phyloP scores from a whole-genome alignment of 2,888 invertebrate species.

The Alitta virens region DNA sequence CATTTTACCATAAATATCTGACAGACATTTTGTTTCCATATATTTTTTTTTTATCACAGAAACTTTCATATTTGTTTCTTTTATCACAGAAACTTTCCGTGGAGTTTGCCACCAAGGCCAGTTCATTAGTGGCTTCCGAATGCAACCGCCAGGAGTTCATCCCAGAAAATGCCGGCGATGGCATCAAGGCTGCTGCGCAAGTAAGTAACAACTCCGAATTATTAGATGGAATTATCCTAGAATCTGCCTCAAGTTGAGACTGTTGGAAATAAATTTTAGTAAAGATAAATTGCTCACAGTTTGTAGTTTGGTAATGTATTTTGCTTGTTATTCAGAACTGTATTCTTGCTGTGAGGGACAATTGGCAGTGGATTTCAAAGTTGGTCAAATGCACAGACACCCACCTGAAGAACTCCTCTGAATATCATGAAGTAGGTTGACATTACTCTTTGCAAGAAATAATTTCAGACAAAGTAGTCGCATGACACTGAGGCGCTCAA shows the following conservation, averaged over 20 bases:
- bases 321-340: slow-evolving; percentile 38
- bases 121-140: slow-evolving; percentile 28
- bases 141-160: neutral
- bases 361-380: slow-evolving; percentile 50
- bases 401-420: slow-evolving; percentile 48
- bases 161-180: slow-evolving; percentile 4
- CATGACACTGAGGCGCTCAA: no score
- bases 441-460: no score
- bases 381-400: slow-evolving; percentile 49
- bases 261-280: no score
- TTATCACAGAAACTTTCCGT: slow-evolving; percentile 35
- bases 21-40: no score
- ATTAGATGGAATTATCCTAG: no score
- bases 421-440: slow-evolving; percentile 48
- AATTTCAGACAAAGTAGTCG: no score
- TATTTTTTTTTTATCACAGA: neutral
- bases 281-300: neutral
- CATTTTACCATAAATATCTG: no score
- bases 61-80: neutral
- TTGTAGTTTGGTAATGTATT: neutral
- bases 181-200: slow-evolving; percentile 18
- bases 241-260: no score
- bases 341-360: slow-evolving; percentile 44
- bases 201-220: no score
- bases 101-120: slow-evolving; percentile 41